A percentile compares a stretch with the other conserved stretches of the same genome.
These are phyloP conservation scores for Clunio marinus DNA, from an alignment of 2,888 invertebrate species.

Conservation along the genomic window DNA sequence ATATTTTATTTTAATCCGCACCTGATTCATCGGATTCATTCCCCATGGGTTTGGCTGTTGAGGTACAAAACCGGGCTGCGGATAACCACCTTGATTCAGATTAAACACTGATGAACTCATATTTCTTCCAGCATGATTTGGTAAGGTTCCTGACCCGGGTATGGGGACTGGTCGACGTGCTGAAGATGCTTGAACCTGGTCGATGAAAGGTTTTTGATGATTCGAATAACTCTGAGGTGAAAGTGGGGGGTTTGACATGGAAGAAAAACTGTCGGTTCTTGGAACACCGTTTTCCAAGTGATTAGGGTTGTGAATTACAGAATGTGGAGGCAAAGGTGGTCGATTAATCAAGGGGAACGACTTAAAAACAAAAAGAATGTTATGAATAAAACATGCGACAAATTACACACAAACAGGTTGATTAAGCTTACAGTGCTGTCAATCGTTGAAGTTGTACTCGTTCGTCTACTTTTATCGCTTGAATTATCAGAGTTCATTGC, in stretches of 20 bases:
- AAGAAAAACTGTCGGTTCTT: slow-evolving; percentile 20
- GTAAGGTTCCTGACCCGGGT: neutral
- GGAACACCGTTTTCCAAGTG: slow-evolving; percentile 23
- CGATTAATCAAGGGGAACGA: slow-evolving; percentile 15
- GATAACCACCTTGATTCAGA: slow-evolving; percentile 48
- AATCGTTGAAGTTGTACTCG: slow-evolving; percentile 42
- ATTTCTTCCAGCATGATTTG: slow-evolving; percentile 42
- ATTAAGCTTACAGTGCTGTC: slow-evolving; percentile 28
- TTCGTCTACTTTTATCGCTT: slow-evolving; percentile 39
- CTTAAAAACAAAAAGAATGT: slow-evolving; percentile 1
- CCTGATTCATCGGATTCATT: slow-evolving; percentile 58
- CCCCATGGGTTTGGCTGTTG: slow-evolving; percentile 48
- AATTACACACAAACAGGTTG: neutral
- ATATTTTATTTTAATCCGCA: slow-evolving; percentile 43
- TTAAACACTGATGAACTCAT: slow-evolving; percentile 58
- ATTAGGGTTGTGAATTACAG: slow-evolving; percentile 4
- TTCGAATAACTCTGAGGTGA: neutral
- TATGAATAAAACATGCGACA: neutral
- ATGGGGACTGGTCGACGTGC: slow-evolving; percentile 4
- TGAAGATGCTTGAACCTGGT: neutral
- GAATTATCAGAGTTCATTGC: slow-evolving; percentile 48
- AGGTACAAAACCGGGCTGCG: slow-evolving; percentile 40
- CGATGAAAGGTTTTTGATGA: slow-evolving; percentile 15
- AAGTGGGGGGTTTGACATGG: neutral
- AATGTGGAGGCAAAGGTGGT: slow-evolving; percentile 28